Conservation (phyloP, 2,113 vertebrate species). For the Albula glossodonta region DNA sequence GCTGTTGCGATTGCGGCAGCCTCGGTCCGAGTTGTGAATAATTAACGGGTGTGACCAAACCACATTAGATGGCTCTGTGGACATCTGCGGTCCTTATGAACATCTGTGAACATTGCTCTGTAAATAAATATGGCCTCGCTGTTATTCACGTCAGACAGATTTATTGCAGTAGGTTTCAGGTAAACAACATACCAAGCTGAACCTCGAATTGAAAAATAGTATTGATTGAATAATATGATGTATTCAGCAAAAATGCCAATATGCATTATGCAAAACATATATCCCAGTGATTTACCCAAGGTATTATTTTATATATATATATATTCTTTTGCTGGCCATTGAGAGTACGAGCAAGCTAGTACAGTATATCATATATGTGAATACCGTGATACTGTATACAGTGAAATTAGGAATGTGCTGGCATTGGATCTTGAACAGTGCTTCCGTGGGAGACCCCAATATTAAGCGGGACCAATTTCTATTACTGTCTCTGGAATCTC, state of each 20-base stretch:
- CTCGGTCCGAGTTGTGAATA: neutral
- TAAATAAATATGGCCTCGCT: neutral
- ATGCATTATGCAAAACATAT: neutral
- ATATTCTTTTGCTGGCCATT: neutral
- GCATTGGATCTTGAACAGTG: neutral
- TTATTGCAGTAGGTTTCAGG: neutral
- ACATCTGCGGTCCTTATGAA: neutral
- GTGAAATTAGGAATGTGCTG: neutral
- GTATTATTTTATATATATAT: neutral
- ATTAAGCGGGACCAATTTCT: neutral
- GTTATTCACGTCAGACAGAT: neutral
- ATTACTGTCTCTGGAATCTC: neutral
- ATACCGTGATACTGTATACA: neutral
- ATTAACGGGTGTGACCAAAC: neutral
- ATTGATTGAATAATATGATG: neutral
- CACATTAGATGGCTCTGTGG: neutral
- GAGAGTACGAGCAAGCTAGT: neutral
- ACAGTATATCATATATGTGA: neutral
- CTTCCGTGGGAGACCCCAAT: neutral
- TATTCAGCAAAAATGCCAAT: neutral
- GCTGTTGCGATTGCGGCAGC: neutral
- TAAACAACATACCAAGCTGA: neutral
- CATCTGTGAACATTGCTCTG: neutral
- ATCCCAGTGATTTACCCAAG: neutral
- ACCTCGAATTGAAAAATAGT: neutral